Evolutionary conservation across 1,140 invertebrate genomes (phyloP), one percentile per base, ranked within the genome.

Genomic region (Pseudomyrmex cubaensis): DNA sequence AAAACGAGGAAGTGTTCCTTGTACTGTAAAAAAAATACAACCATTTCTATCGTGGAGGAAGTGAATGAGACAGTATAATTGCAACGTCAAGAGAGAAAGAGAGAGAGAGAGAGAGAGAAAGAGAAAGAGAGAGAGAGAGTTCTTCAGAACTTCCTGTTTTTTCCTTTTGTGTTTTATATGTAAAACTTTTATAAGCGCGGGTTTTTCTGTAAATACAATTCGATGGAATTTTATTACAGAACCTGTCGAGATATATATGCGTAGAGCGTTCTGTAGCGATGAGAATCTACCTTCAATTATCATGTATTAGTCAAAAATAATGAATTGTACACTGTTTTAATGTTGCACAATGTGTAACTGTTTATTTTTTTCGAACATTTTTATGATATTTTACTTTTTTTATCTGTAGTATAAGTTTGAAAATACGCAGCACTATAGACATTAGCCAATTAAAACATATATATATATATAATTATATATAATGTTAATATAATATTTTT

Each of bases 301-400:
- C 67, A 76, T 22, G 48, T 20, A 57, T 83, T 72, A 83, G 72
- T 44, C 54, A 35, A 9, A 80, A 85, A 82, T 85, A 61, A 67
- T 57, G 44, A 84, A 72, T 76, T 82, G 46, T 12, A 86, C 35
- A 82, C 70, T 67, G 54, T 76, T 83, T 88, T 57, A 63, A 78
- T 50, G 74, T 74, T 70, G 67, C 20, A 69, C 77, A 9, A 48
- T 52, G 62, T 87, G 82, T 61, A 74, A 82, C 46, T 46, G 25
- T 82, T 87, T 72, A 83, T 61, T 84, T 57, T 57, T 90, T 89
- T 90, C 73, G 82, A 91, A 91, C 74, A 85, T 91, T 92, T 92
- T 87, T 92, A 91, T 76, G 62, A 90, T 89, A 86, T 57, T 85
- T 89, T 88, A 86, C 69, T 84, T 89, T 90, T 90, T 90, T 89